Conservation (phyloP, 2,888 invertebrate genomes). For the Polyploca ridens region DNA sequence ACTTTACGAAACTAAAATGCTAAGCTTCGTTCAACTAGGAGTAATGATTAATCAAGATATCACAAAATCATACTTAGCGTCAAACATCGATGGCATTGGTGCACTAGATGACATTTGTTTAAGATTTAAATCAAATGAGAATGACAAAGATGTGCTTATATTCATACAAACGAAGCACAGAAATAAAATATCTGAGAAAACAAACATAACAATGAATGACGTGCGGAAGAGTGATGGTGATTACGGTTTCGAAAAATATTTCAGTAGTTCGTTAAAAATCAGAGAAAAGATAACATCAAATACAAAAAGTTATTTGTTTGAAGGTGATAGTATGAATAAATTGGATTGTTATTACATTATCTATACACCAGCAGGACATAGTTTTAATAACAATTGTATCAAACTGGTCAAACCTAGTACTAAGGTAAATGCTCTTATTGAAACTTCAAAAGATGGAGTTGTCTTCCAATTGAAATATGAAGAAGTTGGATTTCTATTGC, state of each 20-base stretch:
- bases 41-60: neutral
- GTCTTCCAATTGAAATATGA: conserved; percentile 43
- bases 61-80: conserved; percentile 17
- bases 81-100: conserved; percentile 15
- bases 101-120: conserved; percentile 19
- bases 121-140: conserved; percentile 32
- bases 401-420: conserved; percentile 21
- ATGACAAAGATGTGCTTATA: conserved; percentile 32
- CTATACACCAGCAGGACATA: conserved; percentile 45
- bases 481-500: conserved; percentile 32
- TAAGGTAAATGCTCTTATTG: conserved; percentile 38
- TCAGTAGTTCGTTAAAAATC: conserved; percentile 47
- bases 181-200: conserved; percentile 38
- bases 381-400: conserved; percentile 27
- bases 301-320: conserved; percentile 30
- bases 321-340: conserved; percentile 33
- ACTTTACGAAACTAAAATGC: conserved; percentile 17
- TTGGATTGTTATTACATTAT: conserved; percentile 44
- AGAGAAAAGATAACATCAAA: conserved; percentile 36
- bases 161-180: conserved; percentile 51
- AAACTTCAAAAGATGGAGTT: conserved; percentile 29
- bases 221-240: conserved; percentile 35
- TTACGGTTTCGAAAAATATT: conserved; percentile 44
- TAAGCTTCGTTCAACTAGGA: conserved; percentile 13
- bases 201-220: conserved; percentile 39